Evolutionary conservation across 2,888 invertebrate species (phyloP), one percentile per base, ranked within the genome.

Genomic region (Drosophila atripex): DNA sequence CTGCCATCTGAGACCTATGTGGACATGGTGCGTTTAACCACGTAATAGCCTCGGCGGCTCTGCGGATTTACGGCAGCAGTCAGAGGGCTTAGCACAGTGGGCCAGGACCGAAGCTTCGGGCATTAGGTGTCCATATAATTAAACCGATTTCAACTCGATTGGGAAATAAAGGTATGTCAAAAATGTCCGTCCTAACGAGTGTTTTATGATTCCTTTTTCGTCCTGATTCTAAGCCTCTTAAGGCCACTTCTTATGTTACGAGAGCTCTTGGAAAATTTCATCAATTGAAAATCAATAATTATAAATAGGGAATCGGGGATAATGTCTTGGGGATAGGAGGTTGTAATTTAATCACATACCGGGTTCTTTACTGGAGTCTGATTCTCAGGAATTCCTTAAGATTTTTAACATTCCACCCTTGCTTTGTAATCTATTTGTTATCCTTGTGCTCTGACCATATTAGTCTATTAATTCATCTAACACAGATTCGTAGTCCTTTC

Each of bases 1-100:
- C 64, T 43, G 51, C 64, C 64, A 64, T 52, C 57, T 57, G 72
- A 64, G 72, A 64, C 71, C 64, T 53, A 49, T 64, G 71, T 74
- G 74, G 70, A 70, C 63, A 74, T 71, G 64, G 56, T 74, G 74
- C 74, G 74, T 74, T 74, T 74, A 74, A 74, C 74, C 74, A 74
- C 74, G 75, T 70, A 74, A 74, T 70, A 74, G 70, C 70, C 70
- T 63, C 57, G 49, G 59, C 49, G 69, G 66, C 60, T 51, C 55
- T 73, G 55, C 73, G 59, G 66, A 60, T 59, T 66, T 66, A 53
- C 55, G 54, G 53, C 46, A 53, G 39, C 47, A 65, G 65, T 51
- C 63, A 65, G 43, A 32, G 46, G 51, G 55, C 58, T 46, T 52
- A 39, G 47, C 55, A 73, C 72, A 54, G 73, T 73, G 70, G 70